Percentiles rank a stretch among this genome's conserved stretches.
Conservation (phyloP, 1,140 invertebrate species). For the Protaetia brevitarsis region DNA sequence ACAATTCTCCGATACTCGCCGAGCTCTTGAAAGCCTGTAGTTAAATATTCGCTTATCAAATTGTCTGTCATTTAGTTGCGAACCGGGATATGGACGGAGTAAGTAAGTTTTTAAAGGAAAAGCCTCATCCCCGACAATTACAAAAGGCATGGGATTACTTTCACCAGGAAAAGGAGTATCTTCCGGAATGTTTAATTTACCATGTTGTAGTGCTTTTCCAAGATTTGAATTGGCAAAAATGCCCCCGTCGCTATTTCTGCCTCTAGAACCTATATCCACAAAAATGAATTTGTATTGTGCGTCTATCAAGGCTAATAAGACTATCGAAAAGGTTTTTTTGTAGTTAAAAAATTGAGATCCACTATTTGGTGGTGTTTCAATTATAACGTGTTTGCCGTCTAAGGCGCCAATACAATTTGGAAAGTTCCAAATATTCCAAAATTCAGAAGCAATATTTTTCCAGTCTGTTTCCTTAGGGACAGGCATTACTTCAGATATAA, state of each 20-base stretch:
- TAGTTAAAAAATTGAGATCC: conserved; percentile 50
- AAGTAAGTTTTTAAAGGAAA: conserved; percentile 9
- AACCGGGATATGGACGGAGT: not conserved
- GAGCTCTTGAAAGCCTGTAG: conserved; percentile 45
- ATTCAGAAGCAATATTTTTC: conserved; percentile 27
- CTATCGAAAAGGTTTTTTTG: conserved; percentile 48
- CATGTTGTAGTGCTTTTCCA: conserved; percentile 24
- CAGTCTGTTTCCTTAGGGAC: conserved; percentile 26
- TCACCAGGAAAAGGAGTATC: not conserved
- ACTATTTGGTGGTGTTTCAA: conserved; percentile 40
- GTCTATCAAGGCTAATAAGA: conserved; percentile 48
- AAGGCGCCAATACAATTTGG: conserved; percentile 45
- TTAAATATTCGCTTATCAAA: conserved; percentile 42
- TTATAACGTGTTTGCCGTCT: conserved; percentile 51
- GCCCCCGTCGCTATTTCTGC: conserved; percentile 40
- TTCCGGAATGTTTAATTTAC: conserved; percentile 16
- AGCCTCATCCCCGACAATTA: not conserved
- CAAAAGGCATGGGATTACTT: not conserved
- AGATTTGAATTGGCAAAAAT: conserved; percentile 33
- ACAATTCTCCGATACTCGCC: conserved; percentile 45
- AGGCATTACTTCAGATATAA: not conserved
- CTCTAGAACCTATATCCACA: conserved; percentile 43
- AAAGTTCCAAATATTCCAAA: conserved; percentile 37
- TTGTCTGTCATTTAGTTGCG: not conserved
- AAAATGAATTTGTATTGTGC: conserved; percentile 47